Evolutionary conservation across 2,113 vertebrate genomes (phyloP).

Genomic region (Strigops habroptila): DNA sequence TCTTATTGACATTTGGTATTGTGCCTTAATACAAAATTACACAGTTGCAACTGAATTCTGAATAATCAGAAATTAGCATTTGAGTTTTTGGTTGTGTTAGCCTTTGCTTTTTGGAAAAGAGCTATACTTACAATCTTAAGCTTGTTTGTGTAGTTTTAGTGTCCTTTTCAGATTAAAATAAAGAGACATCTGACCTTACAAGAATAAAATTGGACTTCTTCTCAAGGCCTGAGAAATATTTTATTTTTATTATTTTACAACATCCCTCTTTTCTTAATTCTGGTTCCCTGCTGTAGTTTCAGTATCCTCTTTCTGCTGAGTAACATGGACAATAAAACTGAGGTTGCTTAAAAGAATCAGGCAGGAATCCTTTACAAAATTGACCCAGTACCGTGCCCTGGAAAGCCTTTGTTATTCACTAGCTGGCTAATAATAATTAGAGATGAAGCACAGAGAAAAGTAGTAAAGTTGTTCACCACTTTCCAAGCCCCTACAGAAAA

Average conservation of each 20-base stretch:
- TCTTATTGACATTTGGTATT: slow-evolving; percentile 38
- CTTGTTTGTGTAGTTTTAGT: not conserved
- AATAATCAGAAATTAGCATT: not conserved
- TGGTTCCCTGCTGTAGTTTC: not conserved
- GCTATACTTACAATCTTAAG: not conserved
- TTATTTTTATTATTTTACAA: not conserved
- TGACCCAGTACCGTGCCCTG: not conserved
- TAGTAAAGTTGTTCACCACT: not conserved
- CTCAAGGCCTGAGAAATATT: not conserved
- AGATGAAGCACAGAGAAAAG: not conserved
- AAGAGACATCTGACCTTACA: not conserved
- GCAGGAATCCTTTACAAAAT: not conserved
- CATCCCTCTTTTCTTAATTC: not conserved
- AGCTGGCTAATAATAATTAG: not conserved
- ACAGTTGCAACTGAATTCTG: not conserved
- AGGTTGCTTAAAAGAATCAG: not conserved
- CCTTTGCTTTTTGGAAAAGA: not conserved
- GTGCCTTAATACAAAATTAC: slow-evolving; percentile 1
- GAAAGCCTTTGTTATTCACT: not conserved
- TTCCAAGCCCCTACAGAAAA: not conserved
- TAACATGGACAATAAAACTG: not conserved
- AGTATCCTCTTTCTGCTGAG: not conserved
- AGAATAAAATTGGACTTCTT: not conserved
- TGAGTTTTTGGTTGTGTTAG: not conserved
- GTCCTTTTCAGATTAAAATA: not conserved